Evolutionary conservation across 2,113 vertebrate genomes (phyloP).

Genomic region (Puffinus mauretanicus): DNA sequence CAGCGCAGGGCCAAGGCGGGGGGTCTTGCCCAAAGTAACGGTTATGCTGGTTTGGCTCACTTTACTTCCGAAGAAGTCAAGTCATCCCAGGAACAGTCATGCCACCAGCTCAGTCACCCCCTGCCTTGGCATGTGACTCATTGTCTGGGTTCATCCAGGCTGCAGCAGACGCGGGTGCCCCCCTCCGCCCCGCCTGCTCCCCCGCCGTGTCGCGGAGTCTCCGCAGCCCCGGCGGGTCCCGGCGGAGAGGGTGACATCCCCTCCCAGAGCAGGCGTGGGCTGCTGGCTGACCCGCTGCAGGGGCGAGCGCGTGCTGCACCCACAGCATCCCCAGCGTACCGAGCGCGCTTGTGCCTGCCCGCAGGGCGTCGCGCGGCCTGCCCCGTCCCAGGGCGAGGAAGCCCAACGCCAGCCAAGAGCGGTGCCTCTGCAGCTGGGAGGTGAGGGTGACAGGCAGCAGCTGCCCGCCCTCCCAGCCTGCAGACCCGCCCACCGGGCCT

Average conservation of each 20-base stretch:
- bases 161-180: not conserved
- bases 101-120: not conserved
- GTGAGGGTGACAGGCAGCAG: not conserved
- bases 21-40: not conserved
- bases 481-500: not conserved
- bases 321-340: not conserved
- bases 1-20: not conserved
- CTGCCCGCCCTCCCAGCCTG: not conserved
- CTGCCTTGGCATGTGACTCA: not conserved
- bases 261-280: not conserved
- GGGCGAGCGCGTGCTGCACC: too few relatives aligned
- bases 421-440: not conserved
- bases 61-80: not conserved
- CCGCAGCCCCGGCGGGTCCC: not conserved
- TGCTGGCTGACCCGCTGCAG: not conserved
- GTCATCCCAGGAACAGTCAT: not conserved
- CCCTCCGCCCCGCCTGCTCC: not conserved
- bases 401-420: too few relatives aligned
- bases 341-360: rapidly evolving
- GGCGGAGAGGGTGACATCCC: not conserved
- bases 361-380: rapidly evolving
- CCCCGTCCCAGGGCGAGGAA: rapidly evolving
- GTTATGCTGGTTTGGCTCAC: not conserved
- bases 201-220: too few relatives aligned
- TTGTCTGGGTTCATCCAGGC: not conserved